Base-by-base conservation (phyloP, 1,140 invertebrate genomes). In the Teleogryllus occipitalis region DNA sequence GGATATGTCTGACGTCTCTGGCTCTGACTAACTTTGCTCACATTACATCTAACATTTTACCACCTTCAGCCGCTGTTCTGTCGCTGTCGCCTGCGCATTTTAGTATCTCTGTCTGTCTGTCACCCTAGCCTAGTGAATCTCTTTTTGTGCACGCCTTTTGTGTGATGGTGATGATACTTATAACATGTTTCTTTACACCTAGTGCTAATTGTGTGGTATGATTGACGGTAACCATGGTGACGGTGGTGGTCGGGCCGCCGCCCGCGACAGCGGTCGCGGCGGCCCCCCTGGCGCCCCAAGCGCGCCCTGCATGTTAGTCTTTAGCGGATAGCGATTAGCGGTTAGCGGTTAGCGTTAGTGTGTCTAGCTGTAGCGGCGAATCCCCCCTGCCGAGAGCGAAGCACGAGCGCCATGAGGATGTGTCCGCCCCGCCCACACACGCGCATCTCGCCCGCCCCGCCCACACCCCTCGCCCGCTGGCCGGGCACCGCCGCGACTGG, bases 1-100 rank as follows among this genome's bases (percentile, higher is more conserved):
- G 54, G 54, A 65, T 65, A 10, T 65, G 54, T 65, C 54, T 65
- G 54, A 54, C 10, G 54, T 65, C 10, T 65, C 18, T 65, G 54
- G 54, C 54, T 65, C 54, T 65, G 18, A 7, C 54, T 3, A 3
- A 65, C 54, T 65, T 18, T 65, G 54, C 54, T 65, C 54, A 65
- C 54, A 65, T 65, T 65, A 65, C 54, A 65, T 21, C 54, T 81
- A 76, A 81, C 79, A 80, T 77, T 78, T 79, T 81, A 76, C 76
- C 78, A 79, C 74, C 75, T 78, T 78, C 78, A 78, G 48, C 46
- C 76, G 47, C 76, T 77, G 76, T 77, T 65, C 54, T 65, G 54
- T 65, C 54, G 54, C 54, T 65, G 27, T 39, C 54, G 54, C 54
- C 54, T 65, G 10, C 18, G 54, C 54, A 65, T 65, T 65, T 18